Percentiles rank a stretch among this genome's conserved stretches.
phyloP scores from a whole-genome alignment of 1,140 invertebrate genomes.

The Pantala flavescens region DNA sequence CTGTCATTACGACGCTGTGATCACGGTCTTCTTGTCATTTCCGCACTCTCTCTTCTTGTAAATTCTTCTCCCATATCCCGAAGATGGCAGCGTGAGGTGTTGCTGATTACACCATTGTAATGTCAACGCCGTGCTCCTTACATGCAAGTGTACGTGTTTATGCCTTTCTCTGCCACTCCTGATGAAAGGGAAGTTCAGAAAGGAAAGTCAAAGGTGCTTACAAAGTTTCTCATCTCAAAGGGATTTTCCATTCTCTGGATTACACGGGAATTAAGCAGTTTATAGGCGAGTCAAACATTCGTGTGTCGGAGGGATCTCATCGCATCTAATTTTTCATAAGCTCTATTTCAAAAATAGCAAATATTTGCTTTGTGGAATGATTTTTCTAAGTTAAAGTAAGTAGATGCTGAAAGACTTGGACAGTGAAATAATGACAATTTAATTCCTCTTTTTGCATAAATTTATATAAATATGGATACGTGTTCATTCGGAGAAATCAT shows the following conservation, averaged over 20 bases:
- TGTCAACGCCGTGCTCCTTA: background rate
- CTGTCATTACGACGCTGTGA: too few species aligned
- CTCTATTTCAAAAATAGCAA: too few species aligned
- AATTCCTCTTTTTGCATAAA: too few species aligned
- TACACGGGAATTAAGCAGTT: background rate
- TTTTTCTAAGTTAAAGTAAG: too few species aligned
- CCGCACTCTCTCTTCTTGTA: too few species aligned
- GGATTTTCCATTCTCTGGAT: background rate
- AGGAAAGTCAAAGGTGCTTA: background rate
- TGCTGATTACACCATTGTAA: background rate
- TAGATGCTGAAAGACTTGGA: too few species aligned
- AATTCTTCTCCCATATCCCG: background rate
- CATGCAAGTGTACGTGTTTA: background rate
- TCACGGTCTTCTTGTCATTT: background rate
- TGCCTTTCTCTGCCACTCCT: background rate
- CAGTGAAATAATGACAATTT: too few species aligned
- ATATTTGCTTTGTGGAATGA: too few species aligned
- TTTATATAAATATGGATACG: too few species aligned
- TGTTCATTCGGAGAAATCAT: too few species aligned
- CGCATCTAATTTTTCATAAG: too few species aligned
- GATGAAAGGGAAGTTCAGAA: background rate
- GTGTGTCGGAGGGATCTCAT: background rate
- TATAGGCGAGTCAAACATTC: background rate
- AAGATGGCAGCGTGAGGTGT: background rate
- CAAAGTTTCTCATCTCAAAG: background rate